phyloP scores from a whole-genome alignment of 2,888 invertebrate species.

The Gymnocheta viridis region DNA sequence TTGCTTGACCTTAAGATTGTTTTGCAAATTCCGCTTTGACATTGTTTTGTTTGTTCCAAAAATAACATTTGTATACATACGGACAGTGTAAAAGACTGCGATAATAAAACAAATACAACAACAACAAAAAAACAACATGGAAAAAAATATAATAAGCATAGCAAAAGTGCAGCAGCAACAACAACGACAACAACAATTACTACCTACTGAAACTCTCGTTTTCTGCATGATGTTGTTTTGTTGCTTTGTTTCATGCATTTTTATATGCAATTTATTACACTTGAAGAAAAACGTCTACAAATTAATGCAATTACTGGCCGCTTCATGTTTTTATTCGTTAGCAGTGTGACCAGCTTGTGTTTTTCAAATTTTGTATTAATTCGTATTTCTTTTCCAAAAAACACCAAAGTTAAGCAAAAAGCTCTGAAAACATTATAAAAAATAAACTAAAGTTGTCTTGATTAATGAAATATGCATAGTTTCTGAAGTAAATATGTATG shows the following conservation, averaged over 20 bases:
- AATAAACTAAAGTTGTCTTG: too few relatives aligned
- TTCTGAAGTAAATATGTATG: too few relatives aligned
- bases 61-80: slow-evolving; percentile 47
- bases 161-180: not conserved
- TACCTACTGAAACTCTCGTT: slow-evolving; percentile 32
- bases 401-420: too few relatives aligned
- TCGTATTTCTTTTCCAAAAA: too few relatives aligned
- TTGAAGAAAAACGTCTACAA: slow-evolving; percentile 26
- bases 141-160: slow-evolving; percentile 23
- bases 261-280: slow-evolving; percentile 22
- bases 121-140: not conserved
- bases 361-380: too few relatives aligned
- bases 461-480: too few relatives aligned
- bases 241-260: not conserved
- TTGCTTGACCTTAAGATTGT: slow-evolving; percentile 66
- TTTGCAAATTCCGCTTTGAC: slow-evolving; percentile 69
- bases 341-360: not conserved
- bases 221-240: slow-evolving; percentile 12
- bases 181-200: not conserved
- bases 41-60: slow-evolving; percentile 68
- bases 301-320: not conserved
- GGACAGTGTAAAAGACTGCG: slow-evolving; percentile 22
- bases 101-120: slow-evolving; percentile 17
- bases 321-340: not conserved
- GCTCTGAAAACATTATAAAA: too few relatives aligned